Percentiles rank a stretch among this genome's conserved stretches.
Evolutionary conservation across 1,140 invertebrate species (phyloP).

Genomic region (Eumeta japonica): DNA sequence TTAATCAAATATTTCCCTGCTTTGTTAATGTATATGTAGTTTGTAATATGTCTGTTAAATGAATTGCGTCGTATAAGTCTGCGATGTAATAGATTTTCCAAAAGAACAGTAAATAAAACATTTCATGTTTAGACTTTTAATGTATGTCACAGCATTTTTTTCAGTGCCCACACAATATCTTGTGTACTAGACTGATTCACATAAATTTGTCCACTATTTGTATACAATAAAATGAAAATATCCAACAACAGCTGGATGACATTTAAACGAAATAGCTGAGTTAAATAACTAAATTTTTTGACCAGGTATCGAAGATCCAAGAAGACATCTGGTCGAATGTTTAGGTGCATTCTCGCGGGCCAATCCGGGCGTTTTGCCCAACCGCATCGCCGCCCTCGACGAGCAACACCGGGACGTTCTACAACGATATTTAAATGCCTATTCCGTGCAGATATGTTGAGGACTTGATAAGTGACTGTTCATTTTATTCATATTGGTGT

Average conservation of each 20-base stretch:
- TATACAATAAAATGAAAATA: conserved; percentile 12
- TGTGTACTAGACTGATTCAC: too few relatives aligned
- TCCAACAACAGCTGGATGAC: conserved; percentile 11
- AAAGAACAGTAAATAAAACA: too few relatives aligned
- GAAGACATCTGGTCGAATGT: conserved; percentile 70
- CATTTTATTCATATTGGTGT: too few relatives aligned
- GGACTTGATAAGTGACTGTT: too few relatives aligned
- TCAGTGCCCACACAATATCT: too few relatives aligned
- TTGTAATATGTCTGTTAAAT: too few relatives aligned
- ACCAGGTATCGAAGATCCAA: conserved; percentile 65
- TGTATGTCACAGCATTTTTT: too few relatives aligned
- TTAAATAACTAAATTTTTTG: conserved; percentile 22
- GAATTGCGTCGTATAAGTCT: too few relatives aligned
- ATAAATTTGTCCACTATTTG: conserved; percentile 7
- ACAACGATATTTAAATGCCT: conserved; percentile 28
- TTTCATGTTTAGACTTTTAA: too few relatives aligned
- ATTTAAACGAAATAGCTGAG: conserved; percentile 9
- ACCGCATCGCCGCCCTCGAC: conserved; percentile 34
- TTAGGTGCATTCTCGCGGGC: conserved; percentile 63
- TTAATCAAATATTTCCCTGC: too few relatives aligned
- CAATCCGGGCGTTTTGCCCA: conserved; percentile 63
- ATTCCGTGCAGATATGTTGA: conserved; percentile 36
- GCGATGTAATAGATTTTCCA: too few relatives aligned
- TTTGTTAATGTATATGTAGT: too few relatives aligned
- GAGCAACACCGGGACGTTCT: conserved; percentile 30